Base-by-base conservation (phyloP, 2,113 vertebrate species). In the Colinus virginianus region DNA sequence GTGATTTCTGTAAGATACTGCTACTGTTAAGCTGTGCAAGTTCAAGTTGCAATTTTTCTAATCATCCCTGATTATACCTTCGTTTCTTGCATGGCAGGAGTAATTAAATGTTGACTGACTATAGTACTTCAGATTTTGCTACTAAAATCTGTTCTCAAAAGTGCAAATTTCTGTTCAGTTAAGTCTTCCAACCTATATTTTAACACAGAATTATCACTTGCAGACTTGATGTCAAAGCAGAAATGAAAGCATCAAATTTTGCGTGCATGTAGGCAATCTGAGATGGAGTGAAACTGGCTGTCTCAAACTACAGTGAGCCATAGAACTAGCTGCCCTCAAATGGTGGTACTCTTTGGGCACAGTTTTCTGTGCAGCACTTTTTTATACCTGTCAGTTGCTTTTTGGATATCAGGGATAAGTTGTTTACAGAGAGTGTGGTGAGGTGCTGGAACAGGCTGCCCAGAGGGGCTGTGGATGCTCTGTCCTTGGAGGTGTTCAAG, bases 61-160 rank as follows among this genome's bases (percentile, higher is more conserved):
- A 92, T 94, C 53, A 58, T 94, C 92, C 80, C 84, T 94, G 95
- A 95, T 96, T 96, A 43, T 36, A 42, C 88, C 74, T 93, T 95
- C 13, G 1, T 88, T 88, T 90, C 80, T 93, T 89, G 45, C 42
- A 49, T 90, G n/a, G 61, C 58, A 61, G 49, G 59, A 34, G 32
- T 95, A 96, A 96, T 95, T 87, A 92, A 89, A 88, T 88, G 81
- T 95, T 90, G 62, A 58, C 62, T 93, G 88, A 94, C 88, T 92
- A 84, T 69, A 84, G 70, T 92, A 59, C 66, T 92, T 94, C 75
- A 71, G 70, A 40, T 78, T 95, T 94, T 94, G 84, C 84, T 93
- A 90, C 85, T 64, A 86, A 94, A 88, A 75, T 26, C 30, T 89
- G 30, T 76, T 92, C 82, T 72, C 76, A 51, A 84, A 90, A 70